Percentiles rank a stretch among this genome's conserved stretches.
These are phyloP conservation scores for Yponomeuta plumbellus DNA, from an alignment of 2,888 invertebrate species.

Conservation along the genomic window DNA sequence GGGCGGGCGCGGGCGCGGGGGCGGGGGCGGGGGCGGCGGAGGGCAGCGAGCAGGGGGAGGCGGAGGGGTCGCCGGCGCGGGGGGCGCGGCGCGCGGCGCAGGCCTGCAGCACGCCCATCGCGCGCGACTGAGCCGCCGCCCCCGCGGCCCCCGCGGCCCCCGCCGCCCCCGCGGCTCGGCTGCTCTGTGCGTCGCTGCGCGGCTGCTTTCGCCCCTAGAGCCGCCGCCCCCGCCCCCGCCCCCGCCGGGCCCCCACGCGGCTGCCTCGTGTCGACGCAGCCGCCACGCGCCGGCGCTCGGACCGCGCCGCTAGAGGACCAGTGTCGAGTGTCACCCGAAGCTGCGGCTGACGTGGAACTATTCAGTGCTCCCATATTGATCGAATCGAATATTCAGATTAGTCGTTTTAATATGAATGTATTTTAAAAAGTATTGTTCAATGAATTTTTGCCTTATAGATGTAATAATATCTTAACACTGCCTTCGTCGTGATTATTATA, in stretches of 20 bases:
- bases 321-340: background rate
- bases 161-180: background rate
- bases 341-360: background rate
- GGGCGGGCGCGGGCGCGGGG: conserved; percentile 19
- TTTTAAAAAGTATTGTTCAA: background rate
- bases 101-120: conserved; percentile 66
- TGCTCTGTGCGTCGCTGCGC: background rate
- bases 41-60: conserved; percentile 32
- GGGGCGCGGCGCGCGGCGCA: conserved; percentile 29
- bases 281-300: background rate
- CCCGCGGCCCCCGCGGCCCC: background rate
- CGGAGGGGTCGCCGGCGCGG: conserved; percentile 36
- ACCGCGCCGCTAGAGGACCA: too few relatives aligned
- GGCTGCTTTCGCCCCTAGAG: background rate
- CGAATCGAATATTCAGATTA: background rate
- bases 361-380: background rate
- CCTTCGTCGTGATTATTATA: background rate
- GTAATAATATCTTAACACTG: background rate
- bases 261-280: background rate
- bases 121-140: conserved; percentile 39
- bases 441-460: conserved; percentile 1
- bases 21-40: conserved; percentile 26
- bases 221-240: background rate
- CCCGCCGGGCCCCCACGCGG: background rate
- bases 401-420: background rate